Base-by-base conservation (phyloP, 2,888 invertebrate species). In the Phania funesta region DNA sequence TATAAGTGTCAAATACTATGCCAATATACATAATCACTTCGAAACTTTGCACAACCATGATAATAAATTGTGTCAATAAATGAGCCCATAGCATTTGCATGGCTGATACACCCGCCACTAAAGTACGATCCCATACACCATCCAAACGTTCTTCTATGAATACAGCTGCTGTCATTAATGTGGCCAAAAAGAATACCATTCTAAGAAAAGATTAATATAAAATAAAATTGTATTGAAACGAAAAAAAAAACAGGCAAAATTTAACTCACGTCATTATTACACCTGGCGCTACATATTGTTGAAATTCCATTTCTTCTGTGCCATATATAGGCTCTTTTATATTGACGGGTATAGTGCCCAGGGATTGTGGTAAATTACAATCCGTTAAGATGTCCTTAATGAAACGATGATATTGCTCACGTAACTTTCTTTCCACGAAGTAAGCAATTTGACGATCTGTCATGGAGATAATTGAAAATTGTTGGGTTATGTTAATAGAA, bases 71-170 rank as follows among this genome's bases (percentile, higher is more conserved):
- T 24, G 96, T 93, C 13, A 94, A 87, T 74, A 97, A 93, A 89
- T 98, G 97, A 0, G 96, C 95, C 80, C 95, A 90, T 52, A 97
- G 92, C 90, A 98, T 95, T 92, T 97, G 97, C 41, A 93, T 90
- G 0, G 96, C 93, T 46, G 93, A 93, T 11, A 98, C 96, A 8
- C 97, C 97, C 83, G 97, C 96, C 6, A 97, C 96, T 0, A 96
- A 92, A 74, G 95, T 96, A 79, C 98, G 92, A 89, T 97, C 96
- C 95, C 98, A 95, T 83, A 97, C 94, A 4, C 98, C 97, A 89
- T 96, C 96, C 86, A 94, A 92, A 38, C 95, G 93, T 89, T 97
- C 97, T 0, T 95, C 92, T 83, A 97, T 95, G 88, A 97, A 94
- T 22, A 96, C 94, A 1, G 96, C 93, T 0, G 97, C 95, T 0